Base-by-base conservation (phyloP, 92 coral and sea anemone genomes). In the Meandrina meandrites region DNA sequence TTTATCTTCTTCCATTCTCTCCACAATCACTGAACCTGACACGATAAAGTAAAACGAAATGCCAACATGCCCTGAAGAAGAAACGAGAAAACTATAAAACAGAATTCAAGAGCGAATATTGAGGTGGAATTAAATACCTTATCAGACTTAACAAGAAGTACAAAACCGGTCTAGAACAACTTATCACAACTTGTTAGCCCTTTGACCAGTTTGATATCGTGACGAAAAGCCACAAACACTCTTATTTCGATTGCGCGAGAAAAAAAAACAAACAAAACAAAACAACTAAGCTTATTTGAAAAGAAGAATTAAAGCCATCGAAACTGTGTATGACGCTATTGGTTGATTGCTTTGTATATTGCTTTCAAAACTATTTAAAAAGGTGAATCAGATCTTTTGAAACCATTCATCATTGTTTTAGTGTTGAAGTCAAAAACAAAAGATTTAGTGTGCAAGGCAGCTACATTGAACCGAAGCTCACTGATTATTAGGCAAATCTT, bases 31-130 rank as follows among this genome's bases (percentile, higher is more conserved):
- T 40, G 95, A 90, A 32, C 99, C 99, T 36, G 94, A 84, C 51
- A 92, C 96, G 81, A 97, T 97, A 89, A 97, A 97, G 56, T 97
- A 97, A 87, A 97, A 97, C 6, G 99, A 97, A 64, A 91, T 64
- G 1, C 98, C 99, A 30, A 88, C 50, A 85, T 97, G 99, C 31
- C 99, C 99, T 97, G 64, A 32, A 84, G 75, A 48, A 53, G 8
- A 54, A 32, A 51, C 37, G 5, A 19, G 14, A 8, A 53, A 28
- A 79, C n/a, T n/a, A 21, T 30, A 16, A 30, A 77, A 11, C 2
- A 37, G 37, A 32, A 75, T 35, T 35, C 51, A 74, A 8, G 78
- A 35, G 35, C 28, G 71, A 66, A 28, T 66, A 66, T 66, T 28
- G 71, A 27, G 17, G 31, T 28, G 4, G 17, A 66, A 28, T 9